These are phyloP conservation scores for Argyrosomus japonicus DNA, from an alignment of 2,113 vertebrate genomes.

Conservation along the genomic window DNA sequence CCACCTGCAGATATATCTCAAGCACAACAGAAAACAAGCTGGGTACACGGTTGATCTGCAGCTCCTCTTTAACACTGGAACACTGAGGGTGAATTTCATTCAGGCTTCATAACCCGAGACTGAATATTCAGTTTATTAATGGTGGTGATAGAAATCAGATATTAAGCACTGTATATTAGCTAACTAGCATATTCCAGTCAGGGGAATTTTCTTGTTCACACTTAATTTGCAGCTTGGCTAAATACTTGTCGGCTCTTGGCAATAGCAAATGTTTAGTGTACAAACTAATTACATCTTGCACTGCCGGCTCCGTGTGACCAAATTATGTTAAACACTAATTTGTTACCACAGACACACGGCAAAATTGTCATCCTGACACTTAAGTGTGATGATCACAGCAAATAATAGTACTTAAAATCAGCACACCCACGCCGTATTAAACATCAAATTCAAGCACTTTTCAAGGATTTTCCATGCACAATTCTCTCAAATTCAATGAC, in stretches of 20 bases:
- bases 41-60: neutral
- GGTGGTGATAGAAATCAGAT: neutral
- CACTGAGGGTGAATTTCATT: neutral
- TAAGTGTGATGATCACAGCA: neutral
- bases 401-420: neutral
- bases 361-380: slow-evolving; percentile 14
- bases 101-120: neutral
- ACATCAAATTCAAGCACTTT: no score
- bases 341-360: neutral
- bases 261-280: slow-evolving; percentile 46
- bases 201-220: slow-evolving; percentile 39
- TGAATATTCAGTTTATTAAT: neutral
- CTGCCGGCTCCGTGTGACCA: slow-evolving; percentile 29
- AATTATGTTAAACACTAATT: slow-evolving; percentile 42
- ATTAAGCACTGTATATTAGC: slow-evolving; percentile 4
- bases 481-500: no score
- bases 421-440: no score
- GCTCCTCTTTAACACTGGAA: neutral
- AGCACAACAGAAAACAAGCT: neutral
- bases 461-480: no score
- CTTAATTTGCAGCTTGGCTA: slow-evolving; percentile 50
- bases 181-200: slow-evolving; percentile 10
- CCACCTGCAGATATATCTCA: neutral
- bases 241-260: slow-evolving; percentile 35
- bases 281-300: slow-evolving; percentile 52